Evolutionary conservation across 2,888 invertebrate species (phyloP).

Genomic region (Ophion costatus): DNA sequence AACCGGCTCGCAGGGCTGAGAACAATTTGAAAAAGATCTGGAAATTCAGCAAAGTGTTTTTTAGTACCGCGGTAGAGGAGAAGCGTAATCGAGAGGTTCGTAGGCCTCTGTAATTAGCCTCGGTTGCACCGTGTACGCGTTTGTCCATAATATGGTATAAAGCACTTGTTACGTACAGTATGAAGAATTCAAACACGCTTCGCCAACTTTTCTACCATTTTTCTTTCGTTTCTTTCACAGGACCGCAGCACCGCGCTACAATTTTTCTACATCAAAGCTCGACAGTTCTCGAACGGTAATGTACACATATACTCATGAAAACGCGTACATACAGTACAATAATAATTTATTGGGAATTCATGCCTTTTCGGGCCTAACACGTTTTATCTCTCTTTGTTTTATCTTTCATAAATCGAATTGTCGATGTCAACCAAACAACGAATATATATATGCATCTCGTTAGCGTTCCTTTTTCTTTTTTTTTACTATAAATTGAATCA

Average conservation of each 20-base stretch:
- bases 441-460: constrained; percentile 50
- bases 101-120: neutral
- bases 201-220: neutral
- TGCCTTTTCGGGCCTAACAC: constrained; percentile 34
- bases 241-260: constrained; percentile 55
- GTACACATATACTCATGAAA: constrained; percentile 2
- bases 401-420: constrained; percentile 42
- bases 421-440: constrained; percentile 51
- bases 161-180: constrained; percentile 49
- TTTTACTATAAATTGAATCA: constrained; percentile 62
- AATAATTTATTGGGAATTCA: constrained; percentile 52
- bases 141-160: constrained; percentile 33
- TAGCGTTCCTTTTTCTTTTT: constrained; percentile 21
- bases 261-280: constrained; percentile 31
- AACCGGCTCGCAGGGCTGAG: neutral
- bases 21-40: neutral
- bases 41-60: neutral
- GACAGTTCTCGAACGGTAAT: constrained; percentile 40
- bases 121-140: constrained; percentile 10
- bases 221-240: constrained; percentile 13
- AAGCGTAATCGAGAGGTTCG: neutral
- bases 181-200: constrained; percentile 48
- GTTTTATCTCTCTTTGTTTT: constrained; percentile 10
- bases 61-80: too few species aligned
- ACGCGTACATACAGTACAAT: constrained; percentile 19